Conservation (phyloP, 2,888 invertebrate genomes). For the Coelogynopora nodosa region DNA sequence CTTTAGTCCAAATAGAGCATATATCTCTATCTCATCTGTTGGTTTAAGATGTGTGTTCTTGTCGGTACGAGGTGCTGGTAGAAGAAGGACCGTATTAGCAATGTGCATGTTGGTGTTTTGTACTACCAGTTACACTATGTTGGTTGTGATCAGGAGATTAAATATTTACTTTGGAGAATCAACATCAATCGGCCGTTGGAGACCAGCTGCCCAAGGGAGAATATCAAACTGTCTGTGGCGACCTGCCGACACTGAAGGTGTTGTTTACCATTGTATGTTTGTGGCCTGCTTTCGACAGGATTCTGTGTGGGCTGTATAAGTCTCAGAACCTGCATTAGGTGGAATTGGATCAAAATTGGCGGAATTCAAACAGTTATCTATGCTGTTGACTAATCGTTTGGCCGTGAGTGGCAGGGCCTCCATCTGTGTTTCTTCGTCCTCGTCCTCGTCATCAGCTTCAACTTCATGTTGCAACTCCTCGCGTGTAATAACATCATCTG, state of each 20-base stretch:
- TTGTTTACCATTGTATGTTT: constrained; percentile 22
- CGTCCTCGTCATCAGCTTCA: neutral
- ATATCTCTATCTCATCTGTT: neutral
- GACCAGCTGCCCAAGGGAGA: neutral
- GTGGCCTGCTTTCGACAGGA: constrained; percentile 1
- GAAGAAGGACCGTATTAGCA: neutral
- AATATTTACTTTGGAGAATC: neutral
- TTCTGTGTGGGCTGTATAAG: constrained; percentile 1
- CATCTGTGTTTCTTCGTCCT: neutral
- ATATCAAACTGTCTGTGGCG: constrained; percentile 21
- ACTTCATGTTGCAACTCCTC: neutral
- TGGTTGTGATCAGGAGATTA: neutral
- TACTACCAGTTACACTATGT: neutral
- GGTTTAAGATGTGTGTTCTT: neutral
- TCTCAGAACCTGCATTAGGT: constrained; percentile 20
- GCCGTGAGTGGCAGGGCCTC: neutral
- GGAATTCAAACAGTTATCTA: neutral
- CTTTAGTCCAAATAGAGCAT: neutral
- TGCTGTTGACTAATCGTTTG: constrained; percentile 28
- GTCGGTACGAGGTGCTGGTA: neutral
- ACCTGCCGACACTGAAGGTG: constrained; percentile 14
- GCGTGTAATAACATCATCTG: neutral
- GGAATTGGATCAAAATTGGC: constrained; percentile 17
- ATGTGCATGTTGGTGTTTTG: neutral
- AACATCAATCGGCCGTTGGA: neutral